Evolutionary conservation across 2,113 vertebrate genomes (phyloP), one percentile per base, ranked within the genome.

Genomic region (Passer montanus): DNA sequence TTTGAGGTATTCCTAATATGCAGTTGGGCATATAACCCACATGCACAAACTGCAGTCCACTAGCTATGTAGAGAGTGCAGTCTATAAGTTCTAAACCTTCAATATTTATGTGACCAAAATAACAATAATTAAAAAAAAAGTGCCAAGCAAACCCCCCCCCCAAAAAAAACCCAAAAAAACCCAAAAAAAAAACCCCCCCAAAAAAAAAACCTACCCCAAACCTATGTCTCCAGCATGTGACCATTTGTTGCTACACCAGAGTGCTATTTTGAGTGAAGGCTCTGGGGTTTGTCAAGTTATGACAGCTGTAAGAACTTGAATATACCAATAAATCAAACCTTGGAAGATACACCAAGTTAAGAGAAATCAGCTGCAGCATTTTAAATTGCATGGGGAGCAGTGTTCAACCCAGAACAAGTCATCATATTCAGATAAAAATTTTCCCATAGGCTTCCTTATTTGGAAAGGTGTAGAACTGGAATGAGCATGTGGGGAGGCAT

Each of bases 181-280:
- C 41, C 12, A 11, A 20, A 33, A 43, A 46, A 35, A 21, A 53
- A 50, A 37, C 41, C 41, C 41, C n/a, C 39, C 39, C 11, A 30
- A 31, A 33, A 6, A 12, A 55, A n/a, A 63, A 72, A 30, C 16
- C 24, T 33, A 23, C 21, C 64, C 35, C 27, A 84, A 84, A 4
- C 8, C 4, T 37, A n/a, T 21, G 10, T 88, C 41, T 90, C 59
- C 4, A 7, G 10, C 31, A 80, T 2, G 9, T 43, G 11, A 39
- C 24, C 33, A 52, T 87, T 82, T 78, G 24, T 76, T 91, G 52
- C 44, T 84, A 67, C 87, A 37, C 74, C 53, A n/a, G 70, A 83
- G 89, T 68, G 63, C 50, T 66, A 46, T 91, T 94, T 83, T 84
- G 84, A 95, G n/a, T 33, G 63, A 94, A 91, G 43, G 27, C 50